Evolutionary conservation across 2,888 invertebrate species (phyloP).

Genomic region (Dynastes maya): DNA sequence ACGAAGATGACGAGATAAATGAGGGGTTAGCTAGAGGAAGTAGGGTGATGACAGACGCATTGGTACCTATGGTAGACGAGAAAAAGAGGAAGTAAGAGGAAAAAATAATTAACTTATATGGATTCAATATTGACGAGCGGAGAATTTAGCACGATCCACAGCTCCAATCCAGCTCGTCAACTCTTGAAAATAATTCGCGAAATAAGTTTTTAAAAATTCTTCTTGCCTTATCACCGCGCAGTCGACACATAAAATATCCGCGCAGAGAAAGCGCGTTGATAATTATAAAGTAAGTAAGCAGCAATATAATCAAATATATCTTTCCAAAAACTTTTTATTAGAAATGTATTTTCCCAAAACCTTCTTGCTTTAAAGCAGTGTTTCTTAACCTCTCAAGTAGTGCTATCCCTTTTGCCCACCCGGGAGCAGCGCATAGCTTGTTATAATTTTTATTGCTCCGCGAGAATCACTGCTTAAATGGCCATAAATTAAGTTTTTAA

Average conservation of each 20-base stretch:
- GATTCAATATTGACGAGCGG: constrained; percentile 38
- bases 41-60: neutral
- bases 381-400: too few species aligned
- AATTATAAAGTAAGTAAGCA: neutral
- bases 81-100: constrained; percentile 28
- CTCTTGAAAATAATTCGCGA: constrained; percentile 28
- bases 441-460: too few species aligned
- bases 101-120: constrained; percentile 45
- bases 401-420: too few species aligned
- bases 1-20: constrained; percentile 13
- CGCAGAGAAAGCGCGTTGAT: neutral
- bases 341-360: too few species aligned
- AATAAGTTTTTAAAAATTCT: constrained; percentile 6
- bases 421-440: too few species aligned
- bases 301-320: too few species aligned
- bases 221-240: neutral
- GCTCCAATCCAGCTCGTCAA: constrained; percentile 23
- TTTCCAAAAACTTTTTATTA: too few species aligned
- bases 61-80: neutral
- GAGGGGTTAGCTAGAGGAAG: neutral
- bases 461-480: too few species aligned
- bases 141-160: constrained; percentile 20
- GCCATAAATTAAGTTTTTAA: too few species aligned
- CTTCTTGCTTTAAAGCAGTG: too few species aligned
- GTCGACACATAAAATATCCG: constrained; percentile 8